Percentiles rank a stretch among this genome's conserved stretches.
Evolutionary conservation across 2,797 vertebrate genomes (phyloP).

Genomic region (Myotis myotis): DNA sequence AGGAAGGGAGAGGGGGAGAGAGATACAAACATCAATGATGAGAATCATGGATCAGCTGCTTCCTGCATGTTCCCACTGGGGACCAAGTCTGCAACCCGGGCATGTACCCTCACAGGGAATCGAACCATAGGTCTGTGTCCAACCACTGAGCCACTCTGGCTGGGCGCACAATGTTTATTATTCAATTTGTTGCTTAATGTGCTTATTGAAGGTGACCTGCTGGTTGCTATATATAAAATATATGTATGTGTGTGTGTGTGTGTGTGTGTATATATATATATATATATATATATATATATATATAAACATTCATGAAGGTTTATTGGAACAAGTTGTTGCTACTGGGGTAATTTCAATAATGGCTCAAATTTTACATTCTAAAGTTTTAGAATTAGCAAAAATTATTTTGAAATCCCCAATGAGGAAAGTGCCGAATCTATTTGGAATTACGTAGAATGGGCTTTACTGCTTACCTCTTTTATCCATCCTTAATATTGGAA

Average conservation of each 20-base stretch:
- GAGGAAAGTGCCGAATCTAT: not conserved
- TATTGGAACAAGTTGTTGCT: not conserved
- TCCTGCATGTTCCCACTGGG: too few species aligned
- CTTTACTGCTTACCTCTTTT: not conserved
- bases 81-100: too few species aligned
- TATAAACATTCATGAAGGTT: not conserved
- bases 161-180: not conserved
- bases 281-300: not conserved
- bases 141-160: too few species aligned
- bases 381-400: not conserved
- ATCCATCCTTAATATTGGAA: not conserved
- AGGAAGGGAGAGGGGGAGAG: too few species aligned
- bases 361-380: not conserved
- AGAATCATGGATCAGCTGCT: too few species aligned
- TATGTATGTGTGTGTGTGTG: too few species aligned
- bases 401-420: not conserved
- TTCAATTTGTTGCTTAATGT: constrained; percentile 28
- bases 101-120: too few species aligned
- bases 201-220: not conserved
- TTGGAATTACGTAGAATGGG: not conserved
- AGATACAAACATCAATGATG: too few species aligned
- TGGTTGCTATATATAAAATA: not conserved
- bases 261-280: too few species aligned
- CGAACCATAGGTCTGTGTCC: too few species aligned
- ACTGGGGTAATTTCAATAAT: not conserved